These are phyloP conservation scores for Triplophysa dalaica DNA, from an alignment of 2,113 vertebrate genomes.

Conservation along the genomic window DNA sequence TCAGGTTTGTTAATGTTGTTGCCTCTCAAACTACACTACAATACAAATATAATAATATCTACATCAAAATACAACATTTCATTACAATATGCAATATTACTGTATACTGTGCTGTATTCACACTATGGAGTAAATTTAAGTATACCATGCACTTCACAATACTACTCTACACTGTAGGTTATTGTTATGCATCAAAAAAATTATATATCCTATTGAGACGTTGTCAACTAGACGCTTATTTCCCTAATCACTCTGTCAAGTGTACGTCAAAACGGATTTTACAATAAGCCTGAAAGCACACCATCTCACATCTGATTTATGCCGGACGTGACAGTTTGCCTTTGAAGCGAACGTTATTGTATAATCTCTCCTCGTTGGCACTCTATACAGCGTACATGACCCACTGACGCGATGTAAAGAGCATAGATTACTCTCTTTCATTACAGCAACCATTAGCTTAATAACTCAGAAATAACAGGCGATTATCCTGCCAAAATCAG, in stretches of 20 bases:
- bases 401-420: slow-evolving; percentile 7
- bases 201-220: too few relatives aligned
- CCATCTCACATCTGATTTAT: not conserved
- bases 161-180: too few relatives aligned
- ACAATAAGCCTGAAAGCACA: not conserved
- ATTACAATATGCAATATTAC: not conserved
- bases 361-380: not conserved
- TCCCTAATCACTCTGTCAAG: not conserved
- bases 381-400: slow-evolving; percentile 10
- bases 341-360: not conserved
- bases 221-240: too few relatives aligned
- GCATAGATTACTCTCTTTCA: slow-evolving; percentile 6
- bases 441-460: slow-evolving; percentile 22
- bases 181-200: too few relatives aligned
- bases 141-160: too few relatives aligned
- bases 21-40: not conserved
- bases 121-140: too few relatives aligned
- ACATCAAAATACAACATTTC: not conserved
- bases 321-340: not conserved
- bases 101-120: not conserved
- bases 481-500: slow-evolving; percentile 25
- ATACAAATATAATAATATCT: too few relatives aligned
- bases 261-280: not conserved
- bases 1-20: too few relatives aligned
- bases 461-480: slow-evolving; percentile 23